Conservation (phyloP, 2,888 invertebrate genomes). For the Litoditis marina region DNA sequence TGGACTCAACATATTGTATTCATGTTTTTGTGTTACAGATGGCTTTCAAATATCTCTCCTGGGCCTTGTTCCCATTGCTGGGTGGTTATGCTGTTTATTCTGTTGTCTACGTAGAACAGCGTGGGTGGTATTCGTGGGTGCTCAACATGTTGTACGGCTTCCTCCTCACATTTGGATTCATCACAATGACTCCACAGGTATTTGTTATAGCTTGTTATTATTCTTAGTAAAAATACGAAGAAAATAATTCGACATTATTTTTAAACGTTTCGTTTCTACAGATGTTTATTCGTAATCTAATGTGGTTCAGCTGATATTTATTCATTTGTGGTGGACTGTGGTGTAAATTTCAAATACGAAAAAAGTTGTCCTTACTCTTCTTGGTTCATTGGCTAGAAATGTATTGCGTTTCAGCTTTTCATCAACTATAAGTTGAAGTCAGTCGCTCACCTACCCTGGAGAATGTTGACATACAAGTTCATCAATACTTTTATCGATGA, state of each 20-base stretch:
- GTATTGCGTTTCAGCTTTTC: conserved; percentile 69
- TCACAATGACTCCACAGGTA: conserved; percentile 98
- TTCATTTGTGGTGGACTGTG: too few relatives aligned
- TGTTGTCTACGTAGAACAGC: conserved; percentile 85
- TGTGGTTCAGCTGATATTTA: too few relatives aligned
- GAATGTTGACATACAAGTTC: conserved; percentile 99
- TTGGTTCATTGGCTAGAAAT: too few relatives aligned
- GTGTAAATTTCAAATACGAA: too few relatives aligned
- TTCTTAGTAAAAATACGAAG: background rate
- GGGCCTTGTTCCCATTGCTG: conserved; percentile 89
- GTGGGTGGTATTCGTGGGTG: conserved; percentile 95
- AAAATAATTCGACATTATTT: background rate
- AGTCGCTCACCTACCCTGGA: conserved; percentile 97
- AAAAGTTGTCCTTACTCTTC: too few relatives aligned
- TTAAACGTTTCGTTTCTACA: background rate
- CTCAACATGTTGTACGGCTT: conserved; percentile 96
- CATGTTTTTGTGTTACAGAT: conserved; percentile 69
- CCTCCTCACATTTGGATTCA: conserved; percentile 92
- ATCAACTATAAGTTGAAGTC: conserved; percentile 99
- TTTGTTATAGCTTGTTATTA: background rate
- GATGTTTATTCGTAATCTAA: too few relatives aligned
- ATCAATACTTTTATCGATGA: conserved; percentile 99
- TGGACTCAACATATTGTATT: too few relatives aligned
- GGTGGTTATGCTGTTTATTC: conserved; percentile 92
- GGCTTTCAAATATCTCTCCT: conserved; percentile 90